phyloP scores from a whole-genome alignment of 1,140 invertebrate genomes.

The Drosophila subpulchrella region DNA sequence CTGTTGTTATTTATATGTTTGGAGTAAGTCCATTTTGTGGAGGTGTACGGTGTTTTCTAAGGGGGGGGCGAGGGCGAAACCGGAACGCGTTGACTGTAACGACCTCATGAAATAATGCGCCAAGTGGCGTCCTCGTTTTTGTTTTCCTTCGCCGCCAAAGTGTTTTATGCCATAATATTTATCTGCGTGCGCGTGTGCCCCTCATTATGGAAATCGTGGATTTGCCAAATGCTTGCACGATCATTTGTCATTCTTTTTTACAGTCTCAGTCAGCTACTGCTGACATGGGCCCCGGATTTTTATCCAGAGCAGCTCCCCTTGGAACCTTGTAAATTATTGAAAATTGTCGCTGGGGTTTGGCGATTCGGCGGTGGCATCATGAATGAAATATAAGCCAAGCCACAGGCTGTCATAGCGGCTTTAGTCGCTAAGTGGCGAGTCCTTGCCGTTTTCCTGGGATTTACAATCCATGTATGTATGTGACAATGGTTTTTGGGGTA shows the following conservation, averaged over 20 bases:
- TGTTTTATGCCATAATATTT: conserved; percentile 83
- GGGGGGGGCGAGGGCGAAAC: neutral
- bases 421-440: conserved; percentile 64
- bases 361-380: conserved; percentile 44
- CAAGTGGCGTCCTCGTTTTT: conserved; percentile 66
- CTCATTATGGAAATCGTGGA: conserved; percentile 82
- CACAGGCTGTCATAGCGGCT: conserved; percentile 63
- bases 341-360: conserved; percentile 44
- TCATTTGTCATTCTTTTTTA: conserved; percentile 82
- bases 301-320: neutral
- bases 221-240: conserved; percentile 82
- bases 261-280: conserved; percentile 40
- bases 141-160: conserved; percentile 57
- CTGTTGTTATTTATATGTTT: conserved; percentile 76
- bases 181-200: conserved; percentile 46
- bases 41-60: conserved; percentile 2
- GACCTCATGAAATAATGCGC: conserved; percentile 83
- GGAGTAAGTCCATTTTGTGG: conserved; percentile 45
- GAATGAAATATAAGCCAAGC: conserved; percentile 76
- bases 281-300: conserved; percentile 15
- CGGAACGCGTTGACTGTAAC: conserved; percentile 66
- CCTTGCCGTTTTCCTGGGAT: conserved; percentile 40
- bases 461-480: conserved; percentile 18
- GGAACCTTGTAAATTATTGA: conserved; percentile 67
- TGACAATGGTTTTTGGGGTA: neutral